Percentiles rank a stretch among this genome's conserved stretches.
Conservation (phyloP, 1,140 invertebrate genomes). For the Tenebrio molitor region DNA sequence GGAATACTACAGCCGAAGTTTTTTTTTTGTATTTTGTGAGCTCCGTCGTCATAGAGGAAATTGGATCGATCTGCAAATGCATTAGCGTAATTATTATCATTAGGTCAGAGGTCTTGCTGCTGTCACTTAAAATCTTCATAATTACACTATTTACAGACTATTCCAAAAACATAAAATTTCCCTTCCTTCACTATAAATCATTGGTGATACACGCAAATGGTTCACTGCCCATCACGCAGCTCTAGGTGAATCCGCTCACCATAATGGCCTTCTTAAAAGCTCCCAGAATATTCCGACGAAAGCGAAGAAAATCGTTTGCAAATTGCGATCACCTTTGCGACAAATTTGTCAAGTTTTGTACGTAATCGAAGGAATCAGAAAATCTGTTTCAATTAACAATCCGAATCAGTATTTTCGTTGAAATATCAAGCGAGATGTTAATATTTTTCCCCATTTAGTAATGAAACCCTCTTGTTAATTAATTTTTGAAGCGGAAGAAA, state of each 20-base stretch:
- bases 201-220: conserved; percentile 27
- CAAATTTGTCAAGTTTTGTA: too few relatives aligned
- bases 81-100: conserved; percentile 3
- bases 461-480: conserved; percentile 24
- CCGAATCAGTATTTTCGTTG: too few relatives aligned
- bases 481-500: not conserved
- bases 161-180: conserved; percentile 16
- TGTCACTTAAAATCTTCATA: conserved; percentile 3
- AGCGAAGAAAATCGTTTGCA: too few relatives aligned
- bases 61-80: not conserved
- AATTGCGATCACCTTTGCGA: too few relatives aligned
- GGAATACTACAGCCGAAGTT: conserved; percentile 1
- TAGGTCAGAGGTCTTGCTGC: not conserved
- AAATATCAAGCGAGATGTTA: too few relatives aligned
- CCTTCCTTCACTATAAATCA: conserved; percentile 30
- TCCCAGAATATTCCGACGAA: not conserved
- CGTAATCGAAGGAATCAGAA: too few relatives aligned
- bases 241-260: not conserved
- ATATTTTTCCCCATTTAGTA: conserved; percentile 2
- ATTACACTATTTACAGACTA: conserved; percentile 5
- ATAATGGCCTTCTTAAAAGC: conserved; percentile 11
- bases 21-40: not conserved
- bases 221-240: conserved; percentile 9
- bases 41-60: not conserved
- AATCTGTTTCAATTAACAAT: too few relatives aligned